Evolutionary conservation across 2,888 invertebrate species (phyloP).

Genomic region (Drosophila mimetica): DNA sequence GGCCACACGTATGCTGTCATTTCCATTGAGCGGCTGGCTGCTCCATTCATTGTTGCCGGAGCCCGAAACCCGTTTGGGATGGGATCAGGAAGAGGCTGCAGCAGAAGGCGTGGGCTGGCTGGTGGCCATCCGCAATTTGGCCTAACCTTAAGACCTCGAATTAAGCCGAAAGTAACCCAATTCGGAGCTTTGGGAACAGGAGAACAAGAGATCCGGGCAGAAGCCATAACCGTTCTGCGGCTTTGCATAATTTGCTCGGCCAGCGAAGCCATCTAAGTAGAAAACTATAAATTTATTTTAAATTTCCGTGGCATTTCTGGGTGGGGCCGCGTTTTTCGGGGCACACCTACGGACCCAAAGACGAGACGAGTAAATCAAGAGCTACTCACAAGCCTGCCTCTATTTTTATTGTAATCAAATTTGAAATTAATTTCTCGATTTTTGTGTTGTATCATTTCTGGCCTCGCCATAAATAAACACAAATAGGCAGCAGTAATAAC

Average conservation of each 20-base stretch:
- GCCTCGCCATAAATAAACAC: slow-evolving; percentile 70
- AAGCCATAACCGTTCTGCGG: slow-evolving; percentile 40
- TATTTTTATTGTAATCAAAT: slow-evolving; percentile 77
- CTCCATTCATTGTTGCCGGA: slow-evolving; percentile 39
- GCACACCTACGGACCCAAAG: slow-evolving; percentile 30
- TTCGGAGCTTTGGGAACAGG: slow-evolving; percentile 55
- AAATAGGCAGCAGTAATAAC: slow-evolving; percentile 69
- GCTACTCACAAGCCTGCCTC: slow-evolving; percentile 61
- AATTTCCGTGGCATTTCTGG: slow-evolving; percentile 35
- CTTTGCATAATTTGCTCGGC: slow-evolving; percentile 62
- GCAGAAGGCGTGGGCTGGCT: slow-evolving; percentile 65
- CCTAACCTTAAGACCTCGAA: slow-evolving; percentile 72
- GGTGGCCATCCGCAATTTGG: slow-evolving; percentile 44
- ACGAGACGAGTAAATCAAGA: slow-evolving; percentile 62
- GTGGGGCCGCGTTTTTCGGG: slow-evolving; percentile 18
- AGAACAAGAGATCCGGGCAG: slow-evolving; percentile 21
- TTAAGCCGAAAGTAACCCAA: slow-evolving; percentile 81
- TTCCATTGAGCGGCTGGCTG: slow-evolving; percentile 45
- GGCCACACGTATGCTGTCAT: slow-evolving; percentile 74
- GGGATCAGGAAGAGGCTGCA: slow-evolving; percentile 4
- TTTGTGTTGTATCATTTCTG: slow-evolving; percentile 47
- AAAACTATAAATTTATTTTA: slow-evolving; percentile 68
- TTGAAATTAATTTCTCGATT: slow-evolving; percentile 72
- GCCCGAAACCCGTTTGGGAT: slow-evolving; percentile 59
- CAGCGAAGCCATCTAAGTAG: slow-evolving; percentile 56